These are phyloP conservation scores for Agriopis aurantiaria DNA, from an alignment of 2,888 invertebrate species.

Conservation along the genomic window DNA sequence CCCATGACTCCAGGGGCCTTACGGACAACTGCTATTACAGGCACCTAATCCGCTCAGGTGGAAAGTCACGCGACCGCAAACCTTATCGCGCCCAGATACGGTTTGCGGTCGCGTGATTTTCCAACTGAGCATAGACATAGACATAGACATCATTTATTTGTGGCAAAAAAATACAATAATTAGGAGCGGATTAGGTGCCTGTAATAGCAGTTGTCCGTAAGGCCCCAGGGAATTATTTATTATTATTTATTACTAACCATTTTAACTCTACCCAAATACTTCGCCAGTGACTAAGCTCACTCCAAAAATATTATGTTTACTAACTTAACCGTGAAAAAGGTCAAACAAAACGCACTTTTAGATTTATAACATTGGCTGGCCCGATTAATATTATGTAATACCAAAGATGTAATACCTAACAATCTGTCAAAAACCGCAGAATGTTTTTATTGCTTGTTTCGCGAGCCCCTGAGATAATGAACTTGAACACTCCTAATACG, in stretches of 20 bases:
- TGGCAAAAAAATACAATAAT: too few relatives aligned
- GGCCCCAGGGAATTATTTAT: too few relatives aligned
- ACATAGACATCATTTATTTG: too few relatives aligned
- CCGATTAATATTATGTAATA: not conserved
- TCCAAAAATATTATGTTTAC: not conserved
- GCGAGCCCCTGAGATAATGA: not conserved
- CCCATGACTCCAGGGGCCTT: too few relatives aligned
- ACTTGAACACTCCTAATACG: constrained; percentile 1
- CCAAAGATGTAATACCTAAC: not conserved
- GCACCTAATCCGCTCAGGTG: too few relatives aligned
- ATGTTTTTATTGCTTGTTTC: not conserved
- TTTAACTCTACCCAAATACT: not conserved
- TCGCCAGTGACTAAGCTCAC: not conserved
- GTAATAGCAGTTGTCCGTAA: too few relatives aligned
- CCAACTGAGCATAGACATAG: too few relatives aligned
- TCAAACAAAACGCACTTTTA: not conserved
- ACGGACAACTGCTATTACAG: too few relatives aligned
- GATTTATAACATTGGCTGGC: not conserved
- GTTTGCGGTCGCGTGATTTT: too few relatives aligned
- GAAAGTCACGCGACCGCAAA: too few relatives aligned
- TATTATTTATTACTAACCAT: not conserved
- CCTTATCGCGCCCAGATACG: too few relatives aligned
- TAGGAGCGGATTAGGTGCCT: too few relatives aligned
- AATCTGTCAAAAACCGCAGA: not conserved
- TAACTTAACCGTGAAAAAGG: constrained; percentile 2